Percentiles rank a stretch among this genome's conserved stretches.
Conservation (phyloP, 2,113 vertebrate species). For the Thamnophis sirtalis region DNA sequence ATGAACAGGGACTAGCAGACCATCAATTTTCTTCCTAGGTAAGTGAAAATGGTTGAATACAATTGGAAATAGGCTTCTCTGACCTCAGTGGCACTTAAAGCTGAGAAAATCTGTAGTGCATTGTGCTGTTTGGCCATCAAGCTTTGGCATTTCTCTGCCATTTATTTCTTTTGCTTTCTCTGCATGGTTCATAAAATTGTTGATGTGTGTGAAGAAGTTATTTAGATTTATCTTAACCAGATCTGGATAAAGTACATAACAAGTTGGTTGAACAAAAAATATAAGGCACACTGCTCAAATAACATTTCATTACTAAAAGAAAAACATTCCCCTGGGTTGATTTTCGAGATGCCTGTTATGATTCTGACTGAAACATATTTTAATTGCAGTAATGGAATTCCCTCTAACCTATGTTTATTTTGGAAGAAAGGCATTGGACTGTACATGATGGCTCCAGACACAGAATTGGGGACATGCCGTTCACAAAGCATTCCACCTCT, state of each 20-base stretch:
- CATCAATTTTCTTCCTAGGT: not conserved
- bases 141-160: not conserved
- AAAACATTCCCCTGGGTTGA: not conserved
- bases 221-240: not conserved
- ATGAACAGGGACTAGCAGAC: not conserved
- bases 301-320: not conserved
- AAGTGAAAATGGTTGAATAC: not conserved
- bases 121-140: not conserved
- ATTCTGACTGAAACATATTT: constrained; percentile 13
- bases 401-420: not conserved
- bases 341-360: constrained; percentile 26
- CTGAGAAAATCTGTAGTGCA: not conserved
- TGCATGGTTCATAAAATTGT: not conserved
- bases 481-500: not conserved
- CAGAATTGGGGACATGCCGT: not conserved
- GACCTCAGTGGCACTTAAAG: not conserved
- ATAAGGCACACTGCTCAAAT: not conserved
- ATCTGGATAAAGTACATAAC: not conserved
- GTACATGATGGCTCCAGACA: constrained; percentile 26
- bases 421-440: not conserved
- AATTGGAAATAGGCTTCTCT: not conserved
- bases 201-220: not conserved
- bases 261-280: not conserved
- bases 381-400: constrained; percentile 24
- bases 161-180: not conserved